A percentile compares a stretch with the other conserved stretches of the same genome.
Conservation (phyloP, 2,888 invertebrate species). For the Leucozona laternaria region DNA sequence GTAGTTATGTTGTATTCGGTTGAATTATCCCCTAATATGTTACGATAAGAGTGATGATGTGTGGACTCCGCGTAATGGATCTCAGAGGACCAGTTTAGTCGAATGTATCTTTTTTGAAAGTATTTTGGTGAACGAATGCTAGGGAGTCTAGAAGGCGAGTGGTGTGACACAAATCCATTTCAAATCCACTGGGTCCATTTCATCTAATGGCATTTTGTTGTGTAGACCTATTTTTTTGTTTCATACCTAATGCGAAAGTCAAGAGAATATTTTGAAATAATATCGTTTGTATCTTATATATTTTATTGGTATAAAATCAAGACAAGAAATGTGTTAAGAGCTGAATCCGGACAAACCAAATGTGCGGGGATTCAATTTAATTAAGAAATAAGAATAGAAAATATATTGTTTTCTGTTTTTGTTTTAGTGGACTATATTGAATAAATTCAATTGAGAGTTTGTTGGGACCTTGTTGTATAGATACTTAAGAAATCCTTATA, state of each 20-base stretch:
- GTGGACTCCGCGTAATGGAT: constrained; percentile 64
- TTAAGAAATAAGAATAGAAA: too few species aligned
- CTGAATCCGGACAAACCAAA: background rate
- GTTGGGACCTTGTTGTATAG: too few species aligned
- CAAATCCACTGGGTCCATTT: constrained; percentile 68
- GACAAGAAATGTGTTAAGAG: background rate
- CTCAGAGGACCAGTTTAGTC: constrained; percentile 70
- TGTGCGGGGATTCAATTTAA: background rate
- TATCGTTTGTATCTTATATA: background rate
- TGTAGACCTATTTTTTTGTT: background rate
- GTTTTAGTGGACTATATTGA: too few species aligned
- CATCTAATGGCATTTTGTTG: constrained; percentile 57
- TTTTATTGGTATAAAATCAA: background rate
- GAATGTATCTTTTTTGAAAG: constrained; percentile 38
- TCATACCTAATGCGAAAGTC: background rate
- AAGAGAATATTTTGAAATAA: background rate
- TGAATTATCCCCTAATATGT: constrained; percentile 66
- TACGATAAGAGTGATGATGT: constrained; percentile 72
- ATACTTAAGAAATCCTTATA: too few species aligned
- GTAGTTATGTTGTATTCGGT: constrained; percentile 47
- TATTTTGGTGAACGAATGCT: background rate
- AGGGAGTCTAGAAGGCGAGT: constrained; percentile 3
- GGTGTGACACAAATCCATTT: constrained; percentile 53
- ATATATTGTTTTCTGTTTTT: too few species aligned
- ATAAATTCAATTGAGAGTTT: too few species aligned